Evolutionary conservation across 2,113 vertebrate species (phyloP), one percentile per base, ranked within the genome.

Genomic region (Chionomys nivalis): DNA sequence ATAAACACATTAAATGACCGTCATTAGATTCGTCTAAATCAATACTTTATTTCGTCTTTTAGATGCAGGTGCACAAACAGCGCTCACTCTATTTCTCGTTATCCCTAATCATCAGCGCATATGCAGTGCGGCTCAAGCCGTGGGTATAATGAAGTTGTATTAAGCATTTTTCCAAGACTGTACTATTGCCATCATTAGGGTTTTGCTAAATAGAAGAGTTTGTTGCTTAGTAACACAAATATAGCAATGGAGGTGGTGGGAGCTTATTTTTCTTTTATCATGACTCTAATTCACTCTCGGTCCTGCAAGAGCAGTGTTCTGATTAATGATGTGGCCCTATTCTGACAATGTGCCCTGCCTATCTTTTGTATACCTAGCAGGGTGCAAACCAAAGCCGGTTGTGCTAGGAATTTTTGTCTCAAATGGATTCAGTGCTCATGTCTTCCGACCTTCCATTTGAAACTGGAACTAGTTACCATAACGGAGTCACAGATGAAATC

Each of bases 221-320:
- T 96, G 98, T 99, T 98, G 98, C 98, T 98, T 98, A 96, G 98
- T 98, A 98, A 98, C 98, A 97, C 95, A 97, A 98, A 97, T 96
- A 96, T 79, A 96, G 92, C 77, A 94, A 77, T 88, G 63, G 95
- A 76, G 28, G 87, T 97, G 79, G 82, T 31, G 8, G 49, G 77
- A 82, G 87, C 49, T 87, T 94, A 65, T 82, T 5, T 96, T 39
- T 39, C 70, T 94, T 96, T 98, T 95, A 96, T 93, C 52, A 77
- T 93, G 89, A 96, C 87, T 96, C 78, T 86, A 36, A 94, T 96
- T 93, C 87, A 31, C 81, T 63, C 94, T 95, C 75, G 52, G 49
- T 93, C 89, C 93, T 91, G 24, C 42, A 95, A 94, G 96, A 97
- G 75, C 90, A 75, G 82, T 47, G 17, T 68, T 42, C 55, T 96